Base-by-base conservation (phyloP, 1,140 invertebrate genomes). In the Mycetomoellerius zeteki region DNA sequence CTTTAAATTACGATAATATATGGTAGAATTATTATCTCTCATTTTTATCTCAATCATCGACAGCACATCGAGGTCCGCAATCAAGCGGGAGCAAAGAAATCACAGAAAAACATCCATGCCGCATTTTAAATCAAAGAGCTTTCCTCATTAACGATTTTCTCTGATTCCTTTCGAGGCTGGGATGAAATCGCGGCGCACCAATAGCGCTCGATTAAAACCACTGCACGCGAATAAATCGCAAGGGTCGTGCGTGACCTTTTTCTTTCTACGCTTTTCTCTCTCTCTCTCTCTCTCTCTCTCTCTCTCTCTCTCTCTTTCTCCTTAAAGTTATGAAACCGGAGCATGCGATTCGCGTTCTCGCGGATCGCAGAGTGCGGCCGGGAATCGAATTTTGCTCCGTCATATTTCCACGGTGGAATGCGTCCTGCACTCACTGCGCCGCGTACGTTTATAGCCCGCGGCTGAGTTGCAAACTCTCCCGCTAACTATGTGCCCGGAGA, bases 401-500 rank as follows among this genome's bases (percentile, higher is more conserved):
- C 54, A 73, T 73, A 84, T 84, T 84, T 84, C 80, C 80, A 84
- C 80, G 80, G 67, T 84, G 80, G 80, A 84, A 84, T 84, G 80
- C 80, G 80, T 86, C 75, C 50, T 62, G 75, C 85, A 81, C 76
- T 81, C 50, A 58, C 62, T 65, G 50, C 65, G 33, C 47, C 65
- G 52, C 56, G 24, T 37, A 43, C 71, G 60, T 62, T 87, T 67
- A 71, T 87, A 73, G 54, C 47, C 58, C 56, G 56, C 24, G 47
- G 62, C 75, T 69, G 71, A 89, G 75, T 89, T 86, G 84, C 84
- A 78, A 64, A 89, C 89, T 93, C 91, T 88, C 90, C 89, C 72
- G 71, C 67, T 80, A 84, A 84, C 80, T 84, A 80, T 82, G 75
- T 47, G 87, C 81, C 90, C 81, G 91, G 92, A 92, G 90, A 93